Conservation (phyloP, 2,797 vertebrate species). For the Fringilla coelebs region DNA sequence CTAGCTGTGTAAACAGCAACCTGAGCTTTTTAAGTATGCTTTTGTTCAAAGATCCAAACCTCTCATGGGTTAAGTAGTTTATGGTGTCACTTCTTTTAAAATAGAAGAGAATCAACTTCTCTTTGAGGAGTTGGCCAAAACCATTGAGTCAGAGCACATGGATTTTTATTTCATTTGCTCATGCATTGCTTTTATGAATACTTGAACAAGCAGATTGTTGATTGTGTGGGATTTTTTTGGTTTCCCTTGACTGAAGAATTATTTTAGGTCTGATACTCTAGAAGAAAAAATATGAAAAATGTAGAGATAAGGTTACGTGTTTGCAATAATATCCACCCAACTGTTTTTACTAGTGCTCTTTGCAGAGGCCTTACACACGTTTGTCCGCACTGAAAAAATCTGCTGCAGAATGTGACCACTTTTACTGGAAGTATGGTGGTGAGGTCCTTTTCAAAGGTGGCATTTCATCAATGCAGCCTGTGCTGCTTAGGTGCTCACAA, state of each 20-base stretch:
- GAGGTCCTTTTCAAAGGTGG: not conserved
- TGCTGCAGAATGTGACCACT: not conserved
- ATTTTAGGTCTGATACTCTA: not conserved
- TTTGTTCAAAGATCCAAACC: not conserved
- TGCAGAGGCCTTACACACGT: accelerated
- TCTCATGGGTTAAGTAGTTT: not conserved
- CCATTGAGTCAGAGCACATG: not conserved
- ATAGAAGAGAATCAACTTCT: not conserved
- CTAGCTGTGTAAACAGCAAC: not conserved
- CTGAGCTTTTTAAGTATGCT: not conserved
- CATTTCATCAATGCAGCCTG: not conserved
- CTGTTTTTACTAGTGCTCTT: not conserved
- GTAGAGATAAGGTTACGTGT: accelerated
- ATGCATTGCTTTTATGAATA: not conserved
- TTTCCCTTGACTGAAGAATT: not conserved
- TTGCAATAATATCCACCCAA: not conserved
- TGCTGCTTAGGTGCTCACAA: not conserved
- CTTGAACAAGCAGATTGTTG: not conserved
- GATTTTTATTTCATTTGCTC: not conserved
- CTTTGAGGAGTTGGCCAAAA: not conserved
- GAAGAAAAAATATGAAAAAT: not conserved
- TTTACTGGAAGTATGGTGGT: not conserved
- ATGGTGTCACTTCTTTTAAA: not conserved
- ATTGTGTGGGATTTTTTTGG: not conserved
- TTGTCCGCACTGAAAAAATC: not conserved